Evolutionary conservation across 2,113 vertebrate species (phyloP).

Genomic region (Oceanodroma tethys): DNA sequence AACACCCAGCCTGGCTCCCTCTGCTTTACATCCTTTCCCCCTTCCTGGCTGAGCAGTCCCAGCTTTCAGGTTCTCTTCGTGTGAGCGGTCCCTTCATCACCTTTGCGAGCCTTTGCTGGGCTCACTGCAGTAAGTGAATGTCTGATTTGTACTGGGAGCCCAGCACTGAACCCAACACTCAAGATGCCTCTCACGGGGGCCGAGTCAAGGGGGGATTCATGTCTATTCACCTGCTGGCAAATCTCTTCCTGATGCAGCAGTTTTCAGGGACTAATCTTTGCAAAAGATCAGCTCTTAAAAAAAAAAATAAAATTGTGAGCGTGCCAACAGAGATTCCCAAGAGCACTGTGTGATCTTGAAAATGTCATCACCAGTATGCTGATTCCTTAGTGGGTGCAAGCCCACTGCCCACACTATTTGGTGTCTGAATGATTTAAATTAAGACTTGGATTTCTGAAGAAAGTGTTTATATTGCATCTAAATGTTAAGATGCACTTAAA

Average conservation of each 20-base stretch:
- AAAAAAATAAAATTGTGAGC: neutral
- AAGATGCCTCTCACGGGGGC: neutral
- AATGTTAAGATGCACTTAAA: neutral
- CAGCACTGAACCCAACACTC: fast-evolving
- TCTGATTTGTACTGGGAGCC: neutral
- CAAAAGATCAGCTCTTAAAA: neutral
- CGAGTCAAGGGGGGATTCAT: neutral
- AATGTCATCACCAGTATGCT: neutral
- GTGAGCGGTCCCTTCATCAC: neutral
- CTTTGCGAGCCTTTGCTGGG: neutral
- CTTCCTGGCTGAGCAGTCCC: neutral
- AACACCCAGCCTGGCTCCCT: neutral
- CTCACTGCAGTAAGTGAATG: neutral
- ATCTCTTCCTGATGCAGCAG: neutral
- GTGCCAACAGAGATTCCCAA: neutral
- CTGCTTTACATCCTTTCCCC: neutral
- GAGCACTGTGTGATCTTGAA: neutral
- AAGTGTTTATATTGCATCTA: neutral
- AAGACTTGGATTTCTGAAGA: neutral
- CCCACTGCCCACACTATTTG: neutral
- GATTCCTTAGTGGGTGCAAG: neutral
- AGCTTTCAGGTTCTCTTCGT: neutral
- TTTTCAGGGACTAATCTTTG: neutral
- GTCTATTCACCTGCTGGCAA: neutral
- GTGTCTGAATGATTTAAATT: neutral